Base-by-base conservation (phyloP, 2,113 vertebrate genomes). In the Girardinichthys multiradiatus region DNA sequence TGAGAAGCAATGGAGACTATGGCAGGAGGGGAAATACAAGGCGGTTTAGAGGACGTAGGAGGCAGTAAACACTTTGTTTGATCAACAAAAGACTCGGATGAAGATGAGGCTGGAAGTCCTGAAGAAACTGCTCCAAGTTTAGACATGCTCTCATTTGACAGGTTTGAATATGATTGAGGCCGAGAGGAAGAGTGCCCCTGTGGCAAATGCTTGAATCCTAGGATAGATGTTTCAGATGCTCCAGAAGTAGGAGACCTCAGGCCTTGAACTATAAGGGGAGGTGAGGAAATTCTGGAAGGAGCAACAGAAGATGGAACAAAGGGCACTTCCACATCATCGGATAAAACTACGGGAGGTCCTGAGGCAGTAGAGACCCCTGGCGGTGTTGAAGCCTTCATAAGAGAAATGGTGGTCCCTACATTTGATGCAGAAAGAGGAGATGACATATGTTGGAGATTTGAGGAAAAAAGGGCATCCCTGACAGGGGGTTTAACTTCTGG, bases 201-300 rank as follows among this genome's bases (percentile, higher is more conserved):
- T 48, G 82, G 39, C 37, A 65, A 31, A 77, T 79, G 70, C 24
- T 81, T 76, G 48, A 73, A 74, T 31, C 62, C 83, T 59, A 57
- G 48, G 71, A 74, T 63, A 14, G 78, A 42, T 11, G 67, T 35
- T 75, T 91, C 88, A 30, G 68, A 61, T 3, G n/a, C 37, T 64
- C 70, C 63, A 62, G 80, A 62, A 29, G 64, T 33, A 42, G 66
- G 28, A 67, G 81, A 68, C 75, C 82, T 91, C 57, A 76, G 64
- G 69, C 86, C 73, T 62, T 90, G 87, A 51, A 85, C 80, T 70
- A 82, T 74, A 35, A 61, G 76, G 39, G 86, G 72, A 45, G 88
- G 75, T 2, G 90, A 86, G 31, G 88, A 85, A 59, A 84, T 84
- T 61, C 79, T 83, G 13, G 77, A 82, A 67, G 90, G 68, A 76